These are phyloP conservation scores for Rugalucina vietnamica DNA, from an alignment of 2,888 invertebrate genomes.

Conservation along the genomic window DNA sequence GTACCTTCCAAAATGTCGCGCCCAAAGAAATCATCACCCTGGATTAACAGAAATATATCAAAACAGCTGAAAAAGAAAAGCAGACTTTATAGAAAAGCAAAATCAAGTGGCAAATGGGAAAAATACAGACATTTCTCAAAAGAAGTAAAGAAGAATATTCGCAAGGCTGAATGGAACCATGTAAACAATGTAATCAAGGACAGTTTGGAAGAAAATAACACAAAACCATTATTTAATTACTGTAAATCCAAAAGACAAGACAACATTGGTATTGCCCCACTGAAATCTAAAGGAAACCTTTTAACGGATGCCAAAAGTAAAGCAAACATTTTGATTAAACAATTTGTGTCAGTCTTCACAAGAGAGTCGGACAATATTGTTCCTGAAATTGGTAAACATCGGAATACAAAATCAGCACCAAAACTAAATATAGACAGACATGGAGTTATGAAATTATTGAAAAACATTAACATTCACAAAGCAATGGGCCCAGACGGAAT, in stretches of 20 bases:
- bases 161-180: constrained; percentile 46
- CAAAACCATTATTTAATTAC: constrained; percentile 40
- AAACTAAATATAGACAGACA: neutral
- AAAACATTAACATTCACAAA: neutral
- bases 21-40: constrained; percentile 9
- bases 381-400: neutral
- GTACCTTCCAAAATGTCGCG: constrained; percentile 33
- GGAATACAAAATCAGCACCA: neutral
- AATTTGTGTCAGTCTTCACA: constrained; percentile 43
- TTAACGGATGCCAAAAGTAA: constrained; percentile 26
- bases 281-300: constrained; percentile 32
- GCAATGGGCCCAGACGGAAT: constrained; percentile 6
- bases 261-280: constrained; percentile 28
- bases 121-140: constrained; percentile 29
- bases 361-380: neutral
- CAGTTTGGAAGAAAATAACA: constrained; percentile 27
- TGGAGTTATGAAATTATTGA: neutral
- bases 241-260: constrained; percentile 32
- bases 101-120: constrained; percentile 23
- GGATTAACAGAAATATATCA: constrained; percentile 14
- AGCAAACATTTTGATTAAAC: constrained; percentile 31
- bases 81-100: constrained; percentile 43
- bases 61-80: constrained; percentile 30
- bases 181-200: constrained; percentile 41
- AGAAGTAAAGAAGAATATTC: constrained; percentile 22